phyloP scores from a whole-genome alignment of 2,113 vertebrate species.

The Halcyon senegalensis region DNA sequence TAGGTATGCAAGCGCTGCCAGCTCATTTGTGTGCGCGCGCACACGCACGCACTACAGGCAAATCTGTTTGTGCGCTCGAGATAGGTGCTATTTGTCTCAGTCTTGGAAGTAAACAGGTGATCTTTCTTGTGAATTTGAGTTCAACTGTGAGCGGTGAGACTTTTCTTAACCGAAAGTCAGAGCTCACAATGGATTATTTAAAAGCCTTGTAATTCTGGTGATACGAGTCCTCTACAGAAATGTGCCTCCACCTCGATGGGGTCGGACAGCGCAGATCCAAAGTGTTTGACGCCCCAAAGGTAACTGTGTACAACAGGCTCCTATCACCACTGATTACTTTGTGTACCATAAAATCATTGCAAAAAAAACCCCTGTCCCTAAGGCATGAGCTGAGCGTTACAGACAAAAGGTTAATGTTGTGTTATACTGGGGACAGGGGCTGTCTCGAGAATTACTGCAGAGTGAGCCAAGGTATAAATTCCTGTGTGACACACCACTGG shows the following conservation, averaged over 20 bases:
- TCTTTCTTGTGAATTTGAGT: constrained; percentile 16
- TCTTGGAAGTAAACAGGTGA: constrained; percentile 6
- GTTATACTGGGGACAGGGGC: background rate
- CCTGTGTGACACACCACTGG: background rate
- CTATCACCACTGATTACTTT: background rate
- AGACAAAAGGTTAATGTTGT: background rate
- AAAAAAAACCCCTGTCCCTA: background rate
- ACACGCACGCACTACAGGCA: background rate
- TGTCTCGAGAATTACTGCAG: background rate
- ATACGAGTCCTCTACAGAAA: background rate
- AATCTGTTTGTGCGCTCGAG: constrained; percentile 23
- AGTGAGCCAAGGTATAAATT: background rate
- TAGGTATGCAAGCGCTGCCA: background rate
- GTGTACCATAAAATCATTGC: background rate
- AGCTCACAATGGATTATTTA: constrained; percentile 17
- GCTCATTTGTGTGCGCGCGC: background rate
- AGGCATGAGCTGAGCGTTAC: background rate
- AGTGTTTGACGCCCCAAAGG: background rate
- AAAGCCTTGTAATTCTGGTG: constrained; percentile 16
- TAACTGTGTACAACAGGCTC: background rate
- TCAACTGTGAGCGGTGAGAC: background rate
- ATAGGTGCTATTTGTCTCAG: constrained; percentile 37
- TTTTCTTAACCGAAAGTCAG: background rate
- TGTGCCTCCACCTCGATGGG: background rate
- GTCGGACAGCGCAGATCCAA: background rate